A percentile compares a stretch with the other conserved stretches of the same genome.
Conservation (phyloP, 2,888 invertebrate genomes). For the Drosophila flavopinicola region DNA sequence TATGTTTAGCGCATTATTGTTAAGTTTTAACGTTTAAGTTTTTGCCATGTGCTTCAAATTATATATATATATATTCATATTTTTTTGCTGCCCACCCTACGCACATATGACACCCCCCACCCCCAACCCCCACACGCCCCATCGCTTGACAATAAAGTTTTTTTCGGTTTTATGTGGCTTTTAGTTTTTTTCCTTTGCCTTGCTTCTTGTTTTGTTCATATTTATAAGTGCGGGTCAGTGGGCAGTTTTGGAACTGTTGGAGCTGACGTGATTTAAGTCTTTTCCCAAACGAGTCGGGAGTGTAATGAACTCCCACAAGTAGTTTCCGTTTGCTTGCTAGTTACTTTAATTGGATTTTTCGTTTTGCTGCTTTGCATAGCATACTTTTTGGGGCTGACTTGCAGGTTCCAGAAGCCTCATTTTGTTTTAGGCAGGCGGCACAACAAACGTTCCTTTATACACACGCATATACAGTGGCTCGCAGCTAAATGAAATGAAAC, state of each 20-base stretch:
- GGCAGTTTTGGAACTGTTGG: not conserved
- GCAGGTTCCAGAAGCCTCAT: not conserved
- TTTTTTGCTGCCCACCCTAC: slow-evolving; percentile 34
- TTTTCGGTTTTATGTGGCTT: slow-evolving; percentile 55
- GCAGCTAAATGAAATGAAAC: no score
- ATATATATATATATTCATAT: slow-evolving; percentile 13
- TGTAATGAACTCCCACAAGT: slow-evolving; percentile 17
- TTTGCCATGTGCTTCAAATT: slow-evolving; percentile 5
- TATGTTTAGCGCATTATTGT: slow-evolving; percentile 56
- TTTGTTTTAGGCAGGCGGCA: no score
- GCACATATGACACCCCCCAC: not conserved
- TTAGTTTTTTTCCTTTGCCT: slow-evolving; percentile 13
- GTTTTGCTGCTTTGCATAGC: not conserved
- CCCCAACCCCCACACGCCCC: no score
- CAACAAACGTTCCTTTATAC: no score
- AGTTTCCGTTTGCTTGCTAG: slow-evolving; percentile 7
- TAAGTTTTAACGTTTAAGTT: slow-evolving; percentile 60
- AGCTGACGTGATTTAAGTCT: not conserved
- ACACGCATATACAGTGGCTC: no score
- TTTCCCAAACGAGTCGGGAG: slow-evolving; percentile 4
- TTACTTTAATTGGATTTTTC: slow-evolving; percentile 34
- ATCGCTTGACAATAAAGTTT: slow-evolving; percentile 79
- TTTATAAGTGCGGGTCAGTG: not conserved
- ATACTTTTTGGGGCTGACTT: slow-evolving; percentile 2
- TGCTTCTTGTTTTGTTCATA: not conserved